These are phyloP conservation scores for Anorthoa munda DNA, from an alignment of 2,888 invertebrate genomes.

Conservation along the genomic window DNA sequence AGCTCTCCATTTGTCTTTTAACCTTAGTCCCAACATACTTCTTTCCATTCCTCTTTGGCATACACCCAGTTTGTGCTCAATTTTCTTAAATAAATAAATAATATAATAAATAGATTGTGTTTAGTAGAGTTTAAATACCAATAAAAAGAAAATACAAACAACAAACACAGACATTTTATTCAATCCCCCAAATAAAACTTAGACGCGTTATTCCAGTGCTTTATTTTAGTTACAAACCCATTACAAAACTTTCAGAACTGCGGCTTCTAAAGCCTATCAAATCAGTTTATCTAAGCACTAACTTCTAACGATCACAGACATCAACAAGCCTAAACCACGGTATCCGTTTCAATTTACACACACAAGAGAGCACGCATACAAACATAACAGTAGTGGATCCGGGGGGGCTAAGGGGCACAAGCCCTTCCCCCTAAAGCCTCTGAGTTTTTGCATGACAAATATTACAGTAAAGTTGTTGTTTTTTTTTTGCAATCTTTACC, in stretches of 20 bases:
- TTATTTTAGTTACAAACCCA: constrained; percentile 48
- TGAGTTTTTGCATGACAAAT: no score
- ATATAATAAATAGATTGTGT: not conserved
- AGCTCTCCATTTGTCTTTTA: no score
- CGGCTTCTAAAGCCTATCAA: constrained; percentile 47
- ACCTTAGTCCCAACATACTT: no score
- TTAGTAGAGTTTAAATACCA: not conserved
- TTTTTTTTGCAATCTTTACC: no score
- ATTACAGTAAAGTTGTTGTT: no score
- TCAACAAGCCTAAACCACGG: constrained; percentile 47
- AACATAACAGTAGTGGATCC: constrained; percentile 37
- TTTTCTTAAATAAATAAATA: no score
- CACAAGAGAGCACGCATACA: constrained; percentile 54
- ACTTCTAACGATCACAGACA: constrained; percentile 58
- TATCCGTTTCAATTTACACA: constrained; percentile 62
- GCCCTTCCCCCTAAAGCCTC: no score
- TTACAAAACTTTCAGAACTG: constrained; percentile 36
- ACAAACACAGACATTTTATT: constrained; percentile 22
- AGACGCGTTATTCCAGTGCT: constrained; percentile 14
- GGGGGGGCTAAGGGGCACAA: no score
- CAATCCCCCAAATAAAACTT: constrained; percentile 19
- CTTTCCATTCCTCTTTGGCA: no score
- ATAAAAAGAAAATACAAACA: constrained; percentile 16
- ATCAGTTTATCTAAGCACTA: constrained; percentile 59
- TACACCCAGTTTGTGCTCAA: no score